phyloP scores from a whole-genome alignment of 1,140 invertebrate genomes.

The Hyposmocoma kahamanoa region DNA sequence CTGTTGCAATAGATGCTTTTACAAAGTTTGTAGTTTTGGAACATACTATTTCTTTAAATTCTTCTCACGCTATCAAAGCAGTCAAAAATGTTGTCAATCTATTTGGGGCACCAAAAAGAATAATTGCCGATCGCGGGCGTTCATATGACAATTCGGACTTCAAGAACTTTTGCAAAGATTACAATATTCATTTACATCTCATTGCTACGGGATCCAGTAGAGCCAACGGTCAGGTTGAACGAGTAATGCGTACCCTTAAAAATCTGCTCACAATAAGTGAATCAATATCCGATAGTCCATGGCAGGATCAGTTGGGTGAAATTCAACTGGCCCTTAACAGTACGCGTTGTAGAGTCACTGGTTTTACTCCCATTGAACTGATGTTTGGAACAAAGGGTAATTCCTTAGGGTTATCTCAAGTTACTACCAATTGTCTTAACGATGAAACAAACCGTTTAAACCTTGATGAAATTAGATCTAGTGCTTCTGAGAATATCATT shows the following conservation, averaged over 20 bases:
- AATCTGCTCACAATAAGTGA: constrained; percentile 6
- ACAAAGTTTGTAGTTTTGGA: constrained; percentile 18
- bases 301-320: constrained; percentile 5
- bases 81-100: constrained; percentile 4
- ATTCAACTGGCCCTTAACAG: constrained; percentile 7
- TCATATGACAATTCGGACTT: constrained; percentile 7
- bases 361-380: constrained; percentile 4
- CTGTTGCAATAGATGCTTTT: constrained; percentile 18
- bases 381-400: not conserved
- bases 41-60: constrained; percentile 12
- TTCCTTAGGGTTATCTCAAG: constrained; percentile 1
- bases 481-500: constrained; percentile 2
- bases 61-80: constrained; percentile 8
- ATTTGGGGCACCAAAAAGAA: constrained; percentile 17
- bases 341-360: constrained; percentile 6
- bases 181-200: constrained; percentile 19
- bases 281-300: not conserved
- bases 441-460: no score
- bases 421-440: no score
- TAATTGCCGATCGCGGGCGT: constrained; percentile 17
- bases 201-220: constrained; percentile 20
- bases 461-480: not conserved
- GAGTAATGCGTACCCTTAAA: constrained; percentile 9
- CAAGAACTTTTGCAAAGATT: constrained; percentile 2
- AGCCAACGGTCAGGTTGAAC: constrained; percentile 17